Evolutionary conservation across 2,888 invertebrate genomes (phyloP), one percentile per base, ranked within the genome.

Genomic region (Apodemia mormo): DNA sequence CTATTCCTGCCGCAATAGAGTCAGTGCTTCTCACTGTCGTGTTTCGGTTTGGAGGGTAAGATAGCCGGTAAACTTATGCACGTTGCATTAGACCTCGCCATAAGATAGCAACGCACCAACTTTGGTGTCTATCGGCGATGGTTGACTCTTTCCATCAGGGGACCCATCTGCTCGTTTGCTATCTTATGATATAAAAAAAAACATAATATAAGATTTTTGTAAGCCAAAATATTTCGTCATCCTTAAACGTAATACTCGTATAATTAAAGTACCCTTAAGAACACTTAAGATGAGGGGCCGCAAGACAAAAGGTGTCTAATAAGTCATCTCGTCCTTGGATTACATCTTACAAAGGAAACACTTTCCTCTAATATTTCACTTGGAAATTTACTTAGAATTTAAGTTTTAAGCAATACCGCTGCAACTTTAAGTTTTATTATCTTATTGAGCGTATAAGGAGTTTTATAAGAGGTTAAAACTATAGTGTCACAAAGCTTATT

Each of bases 231-330:
- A 56, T 56, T 56, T 56, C 56, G 29, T 56, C 29, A 29, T 9
- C 9, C 56, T 56, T 29, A 7, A 30, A 56, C 56, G 10, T 56
- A 56, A 56, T 56, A 56, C 56, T 56, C 22, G 58, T 58, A 58
- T 58, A 58, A 58, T 58, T 58, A 30, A 58, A 58, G 58, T 58
- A 30, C 58, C 58, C 58, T 58, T 58, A 30, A 58, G 58, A 30
- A 58, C 58, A 58, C 58, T 58, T 29, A 58, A 58, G 58, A 30
- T 12, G 29, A 58, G n/a, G 30, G 58, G 58, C 30, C 58, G 5
- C 58, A 58, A 58, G 58, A 58, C 58, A 58, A 58, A 58, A 58
- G 58, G 58, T 58, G 54, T 22, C 30, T 58, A 58, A 58, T 58
- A 58, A 58, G 58, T 58, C 58, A 30, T 58, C 58, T 58, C 30